phyloP scores from a whole-genome alignment of 2,888 invertebrate genomes.

The Arctia plantaginis region DNA sequence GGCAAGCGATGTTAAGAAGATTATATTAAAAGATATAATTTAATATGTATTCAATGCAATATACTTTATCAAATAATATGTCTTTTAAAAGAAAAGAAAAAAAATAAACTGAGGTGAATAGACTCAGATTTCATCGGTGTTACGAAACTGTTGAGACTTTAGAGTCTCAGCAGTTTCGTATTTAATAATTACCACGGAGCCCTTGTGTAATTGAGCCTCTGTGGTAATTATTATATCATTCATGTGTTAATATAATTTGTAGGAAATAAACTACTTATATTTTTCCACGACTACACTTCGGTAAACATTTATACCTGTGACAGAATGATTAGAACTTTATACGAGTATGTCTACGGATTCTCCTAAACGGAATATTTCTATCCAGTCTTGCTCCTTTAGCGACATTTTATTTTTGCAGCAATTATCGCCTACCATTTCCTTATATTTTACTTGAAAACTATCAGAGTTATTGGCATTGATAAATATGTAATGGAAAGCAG shows the following conservation, averaged over 20 bases:
- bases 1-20: conserved; percentile 1
- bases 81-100: background rate
- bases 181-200: too few relatives aligned
- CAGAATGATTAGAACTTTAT: too few relatives aligned
- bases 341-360: background rate
- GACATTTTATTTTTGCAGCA: too few relatives aligned
- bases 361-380: too few relatives aligned
- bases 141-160: background rate
- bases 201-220: too few relatives aligned
- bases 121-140: background rate
- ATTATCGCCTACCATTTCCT: too few relatives aligned
- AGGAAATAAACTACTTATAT: background rate
- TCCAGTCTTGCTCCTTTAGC: too few relatives aligned
- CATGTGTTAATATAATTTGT: background rate
- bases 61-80: background rate
- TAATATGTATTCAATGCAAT: background rate
- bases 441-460: too few relatives aligned
- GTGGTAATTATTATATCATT: conserved; percentile 11
- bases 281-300: background rate
- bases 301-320: background rate
- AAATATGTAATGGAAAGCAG: too few relatives aligned
- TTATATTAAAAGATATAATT: background rate
- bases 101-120: conserved; percentile 2
- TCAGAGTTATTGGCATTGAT: too few relatives aligned
- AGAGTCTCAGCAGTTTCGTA: too few relatives aligned